Percentiles rank a stretch among this genome's conserved stretches.
phyloP scores from a whole-genome alignment of 2,113 vertebrate genomes.

The Mixornis gularis region DNA sequence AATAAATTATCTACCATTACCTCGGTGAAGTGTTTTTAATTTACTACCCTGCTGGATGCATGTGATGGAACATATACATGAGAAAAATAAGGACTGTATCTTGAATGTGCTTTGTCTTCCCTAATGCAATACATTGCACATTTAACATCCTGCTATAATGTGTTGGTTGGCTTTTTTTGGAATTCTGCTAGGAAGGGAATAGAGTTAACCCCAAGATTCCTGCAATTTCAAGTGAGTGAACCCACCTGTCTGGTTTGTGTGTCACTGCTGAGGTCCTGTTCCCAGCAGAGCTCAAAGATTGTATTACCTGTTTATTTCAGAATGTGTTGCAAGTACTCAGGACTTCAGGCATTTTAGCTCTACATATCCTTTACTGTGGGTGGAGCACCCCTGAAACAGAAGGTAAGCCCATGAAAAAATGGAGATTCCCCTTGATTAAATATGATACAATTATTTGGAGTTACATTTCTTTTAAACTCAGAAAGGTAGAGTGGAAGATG shows the following conservation, averaged over 20 bases:
- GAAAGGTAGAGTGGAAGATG: neutral
- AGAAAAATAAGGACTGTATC: neutral
- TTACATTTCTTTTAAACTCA: neutral
- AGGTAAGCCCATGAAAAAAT: neutral
- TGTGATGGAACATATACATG: neutral
- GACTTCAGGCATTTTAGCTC: neutral
- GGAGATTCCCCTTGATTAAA: neutral
- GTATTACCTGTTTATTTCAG: neutral
- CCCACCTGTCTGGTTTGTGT: neutral
- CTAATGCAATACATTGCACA: rapidly evolving
- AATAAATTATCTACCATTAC: conserved; percentile 33
- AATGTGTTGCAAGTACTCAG: neutral
- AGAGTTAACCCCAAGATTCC: neutral
- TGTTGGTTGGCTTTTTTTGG: neutral
- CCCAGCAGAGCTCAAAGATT: neutral
- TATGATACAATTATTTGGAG: neutral
- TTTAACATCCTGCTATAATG: neutral
- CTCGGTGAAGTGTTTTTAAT: conserved; percentile 34
- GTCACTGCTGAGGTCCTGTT: neutral
- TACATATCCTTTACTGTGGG: neutral
- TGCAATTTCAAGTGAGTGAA: neutral
- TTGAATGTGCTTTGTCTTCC: neutral
- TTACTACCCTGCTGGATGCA: conserved; percentile 14
- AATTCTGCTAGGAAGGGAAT: neutral
- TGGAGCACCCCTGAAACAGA: neutral